phyloP scores from a whole-genome alignment of 2,113 vertebrate genomes.

The Siniperca knerii region DNA sequence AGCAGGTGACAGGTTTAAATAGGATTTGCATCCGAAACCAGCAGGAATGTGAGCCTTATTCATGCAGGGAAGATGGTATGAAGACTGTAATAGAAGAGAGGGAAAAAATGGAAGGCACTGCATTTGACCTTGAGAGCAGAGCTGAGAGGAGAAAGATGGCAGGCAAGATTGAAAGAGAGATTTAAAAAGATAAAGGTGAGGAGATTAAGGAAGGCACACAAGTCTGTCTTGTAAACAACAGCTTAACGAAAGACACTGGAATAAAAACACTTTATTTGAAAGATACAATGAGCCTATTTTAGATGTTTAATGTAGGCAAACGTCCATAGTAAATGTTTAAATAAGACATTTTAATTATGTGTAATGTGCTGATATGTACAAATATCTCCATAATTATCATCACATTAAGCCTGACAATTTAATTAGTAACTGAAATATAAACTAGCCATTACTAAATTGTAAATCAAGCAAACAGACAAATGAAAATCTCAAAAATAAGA shows the following conservation, averaged over 20 bases:
- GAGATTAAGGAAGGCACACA: constrained; percentile 46
- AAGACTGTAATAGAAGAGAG: constrained; percentile 52
- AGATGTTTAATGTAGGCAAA: neutral
- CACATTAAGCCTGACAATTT: neutral
- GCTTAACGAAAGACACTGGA: neutral
- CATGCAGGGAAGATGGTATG: constrained; percentile 35
- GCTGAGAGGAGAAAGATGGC: constrained; percentile 44
- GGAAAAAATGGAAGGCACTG: constrained; percentile 24
- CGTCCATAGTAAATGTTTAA: neutral
- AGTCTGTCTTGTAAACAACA: constrained; percentile 40
- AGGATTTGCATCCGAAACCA: constrained; percentile 75
- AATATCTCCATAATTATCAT: constrained; percentile 13
- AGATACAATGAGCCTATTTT: neutral
- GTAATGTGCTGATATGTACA: neutral
- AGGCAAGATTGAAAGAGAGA: constrained; percentile 52
- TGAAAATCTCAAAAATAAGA: neutral
- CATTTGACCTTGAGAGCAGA: constrained; percentile 70
- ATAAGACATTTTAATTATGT: constrained; percentile 2
- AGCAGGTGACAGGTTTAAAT: constrained; percentile 75
- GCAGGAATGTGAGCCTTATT: constrained; percentile 48
- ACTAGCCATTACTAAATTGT: constrained; percentile 2
- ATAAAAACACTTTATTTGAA: constrained; percentile 2
- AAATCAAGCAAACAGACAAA: constrained; percentile 12
- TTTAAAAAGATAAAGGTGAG: constrained; percentile 53
- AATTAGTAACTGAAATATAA: constrained; percentile 18